Percentiles rank a stretch among this genome's conserved stretches.
These are phyloP conservation scores for Cylas formicarius DNA, from an alignment of 1,140 invertebrate genomes.

Conservation along the genomic window DNA sequence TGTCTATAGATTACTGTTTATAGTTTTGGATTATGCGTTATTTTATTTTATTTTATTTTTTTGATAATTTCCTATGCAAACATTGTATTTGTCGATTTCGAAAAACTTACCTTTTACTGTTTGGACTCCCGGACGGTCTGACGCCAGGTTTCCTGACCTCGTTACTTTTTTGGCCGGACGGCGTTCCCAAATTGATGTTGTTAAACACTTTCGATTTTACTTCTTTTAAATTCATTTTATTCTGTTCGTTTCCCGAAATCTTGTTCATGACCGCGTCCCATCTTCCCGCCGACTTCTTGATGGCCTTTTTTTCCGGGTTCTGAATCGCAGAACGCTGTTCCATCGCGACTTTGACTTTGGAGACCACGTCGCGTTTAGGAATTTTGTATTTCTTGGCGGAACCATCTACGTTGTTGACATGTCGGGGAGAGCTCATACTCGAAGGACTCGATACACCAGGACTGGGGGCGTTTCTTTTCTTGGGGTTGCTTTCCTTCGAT, in stretches of 20 bases:
- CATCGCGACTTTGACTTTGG: conserved; percentile 66
- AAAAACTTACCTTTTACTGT: conserved; percentile 35
- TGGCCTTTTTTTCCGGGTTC: conserved; percentile 27
- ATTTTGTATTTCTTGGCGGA: conserved; percentile 65
- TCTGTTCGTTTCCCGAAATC: conserved; percentile 63
- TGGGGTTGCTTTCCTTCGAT: conserved; percentile 11
- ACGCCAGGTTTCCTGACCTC: conserved; percentile 12
- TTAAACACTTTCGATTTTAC: conserved; percentile 68
- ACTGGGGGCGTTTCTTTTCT: conserved; percentile 29
- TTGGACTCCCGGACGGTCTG: conserved; percentile 21
- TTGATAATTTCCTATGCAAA: too few relatives aligned
- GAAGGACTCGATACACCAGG: conserved; percentile 30
- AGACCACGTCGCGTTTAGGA: conserved; percentile 64
- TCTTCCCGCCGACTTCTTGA: conserved; percentile 45
- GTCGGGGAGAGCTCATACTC: conserved; percentile 29
- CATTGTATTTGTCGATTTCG: too few relatives aligned
- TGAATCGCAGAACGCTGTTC: conserved; percentile 41
- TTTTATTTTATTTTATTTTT: too few relatives aligned
- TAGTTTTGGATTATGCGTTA: too few relatives aligned
- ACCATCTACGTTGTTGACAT: conserved; percentile 46
- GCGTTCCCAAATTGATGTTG: conserved; percentile 23
- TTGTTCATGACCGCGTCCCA: conserved; percentile 79
- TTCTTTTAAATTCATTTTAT: conserved; percentile 63
- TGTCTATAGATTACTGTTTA: too few relatives aligned
- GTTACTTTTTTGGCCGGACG: conserved; percentile 5